Conservation (phyloP, 2,113 vertebrate species). For the Psophia crepitans region DNA sequence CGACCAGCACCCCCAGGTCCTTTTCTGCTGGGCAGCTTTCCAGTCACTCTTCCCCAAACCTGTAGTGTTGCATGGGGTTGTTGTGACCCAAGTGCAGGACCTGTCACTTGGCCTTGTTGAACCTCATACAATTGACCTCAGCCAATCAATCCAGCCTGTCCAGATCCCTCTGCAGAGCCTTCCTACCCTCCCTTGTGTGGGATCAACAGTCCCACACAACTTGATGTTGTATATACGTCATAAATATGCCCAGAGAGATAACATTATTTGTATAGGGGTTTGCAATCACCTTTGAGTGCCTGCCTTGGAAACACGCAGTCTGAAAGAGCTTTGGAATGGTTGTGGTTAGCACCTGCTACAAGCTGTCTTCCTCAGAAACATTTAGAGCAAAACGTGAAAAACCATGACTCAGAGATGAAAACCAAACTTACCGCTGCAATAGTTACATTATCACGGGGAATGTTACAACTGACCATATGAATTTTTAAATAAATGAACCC, state of each 20-base stretch:
- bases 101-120: no score
- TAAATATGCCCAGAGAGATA: background rate
- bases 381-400: background rate
- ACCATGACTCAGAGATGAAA: background rate
- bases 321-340: background rate
- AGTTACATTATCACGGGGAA: background rate
- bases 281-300: background rate
- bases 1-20: no score
- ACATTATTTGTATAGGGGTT: background rate
- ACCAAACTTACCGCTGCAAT: background rate
- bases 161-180: no score
- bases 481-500: background rate
- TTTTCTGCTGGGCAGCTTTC: no score
- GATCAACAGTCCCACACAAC: no score
- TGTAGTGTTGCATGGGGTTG: no score
- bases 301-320: rapidly evolving
- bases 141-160: no score
- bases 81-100: no score
- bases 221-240: no score
- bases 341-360: background rate
- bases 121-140: no score
- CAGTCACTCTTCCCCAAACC: no score
- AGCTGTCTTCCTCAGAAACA: background rate
- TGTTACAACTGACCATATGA: background rate
- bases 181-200: no score